A percentile compares a stretch with the other conserved stretches of the same genome.
Evolutionary conservation across 2,888 invertebrate genomes (phyloP).

Genomic region (Spilosoma lubricipeda): DNA sequence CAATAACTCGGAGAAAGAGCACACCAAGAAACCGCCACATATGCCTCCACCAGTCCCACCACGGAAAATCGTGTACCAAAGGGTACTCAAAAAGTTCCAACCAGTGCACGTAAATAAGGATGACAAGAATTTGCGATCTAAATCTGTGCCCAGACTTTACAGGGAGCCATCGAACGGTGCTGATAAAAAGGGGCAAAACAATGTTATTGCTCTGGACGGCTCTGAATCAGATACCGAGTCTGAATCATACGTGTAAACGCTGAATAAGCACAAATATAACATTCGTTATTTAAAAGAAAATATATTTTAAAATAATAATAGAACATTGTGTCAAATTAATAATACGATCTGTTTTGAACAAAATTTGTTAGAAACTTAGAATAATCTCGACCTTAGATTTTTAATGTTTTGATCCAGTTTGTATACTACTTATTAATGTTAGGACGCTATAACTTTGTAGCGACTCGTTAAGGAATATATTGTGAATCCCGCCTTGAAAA

Average conservation of each 20-base stretch:
- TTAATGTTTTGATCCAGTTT: constrained; percentile 48
- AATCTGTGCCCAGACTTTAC: constrained; percentile 81
- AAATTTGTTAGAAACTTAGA: constrained; percentile 44
- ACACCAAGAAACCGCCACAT: constrained; percentile 79
- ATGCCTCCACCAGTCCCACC: constrained; percentile 88
- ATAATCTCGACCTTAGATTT: constrained; percentile 43
- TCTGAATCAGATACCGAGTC: constrained; percentile 84
- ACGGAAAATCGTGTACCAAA: constrained; percentile 82
- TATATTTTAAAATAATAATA: constrained; percentile 41
- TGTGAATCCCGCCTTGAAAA: constrained; percentile 81
- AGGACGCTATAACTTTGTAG: constrained; percentile 43
- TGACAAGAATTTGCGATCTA: constrained; percentile 81
- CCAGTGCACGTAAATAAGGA: constrained; percentile 88
- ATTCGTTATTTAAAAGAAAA: constrained; percentile 30
- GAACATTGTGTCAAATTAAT: constrained; percentile 44
- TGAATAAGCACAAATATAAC: constrained; percentile 48
- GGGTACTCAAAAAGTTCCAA: constrained; percentile 87
- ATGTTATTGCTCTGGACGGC: constrained; percentile 76
- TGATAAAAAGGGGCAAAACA: constrained; percentile 69
- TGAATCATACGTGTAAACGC: constrained; percentile 79
- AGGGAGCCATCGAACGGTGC: constrained; percentile 74
- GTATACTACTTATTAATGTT: constrained; percentile 50
- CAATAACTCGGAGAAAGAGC: constrained; percentile 67
- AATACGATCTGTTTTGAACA: constrained; percentile 52
- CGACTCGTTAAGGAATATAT: constrained; percentile 50